Percentiles rank a stretch among this genome's conserved stretches.
Conservation (phyloP, 2,888 invertebrate species). For the Microdon myrmicae region DNA sequence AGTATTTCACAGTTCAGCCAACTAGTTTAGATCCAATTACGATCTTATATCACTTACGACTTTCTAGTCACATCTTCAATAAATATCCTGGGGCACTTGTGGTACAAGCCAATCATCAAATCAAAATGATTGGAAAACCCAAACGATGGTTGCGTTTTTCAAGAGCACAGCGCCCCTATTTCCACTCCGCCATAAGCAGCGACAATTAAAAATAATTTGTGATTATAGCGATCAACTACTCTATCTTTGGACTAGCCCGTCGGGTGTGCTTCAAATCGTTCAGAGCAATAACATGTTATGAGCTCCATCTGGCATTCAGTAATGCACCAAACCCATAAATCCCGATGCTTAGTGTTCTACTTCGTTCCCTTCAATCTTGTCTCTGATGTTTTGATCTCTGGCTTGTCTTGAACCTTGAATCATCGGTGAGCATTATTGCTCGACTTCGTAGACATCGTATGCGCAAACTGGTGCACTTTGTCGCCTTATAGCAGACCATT, state of each 20-base stretch:
- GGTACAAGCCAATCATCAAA: conserved; percentile 27
- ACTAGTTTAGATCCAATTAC: conserved; percentile 31
- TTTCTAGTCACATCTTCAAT: conserved; percentile 2
- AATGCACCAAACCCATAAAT: conserved; percentile 33
- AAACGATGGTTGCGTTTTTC: conserved; percentile 12
- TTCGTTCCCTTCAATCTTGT: conserved; percentile 26
- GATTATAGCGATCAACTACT: conserved; percentile 41
- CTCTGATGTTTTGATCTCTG: conserved; percentile 9
- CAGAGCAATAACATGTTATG: conserved; percentile 25
- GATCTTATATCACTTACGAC: conserved; percentile 5
- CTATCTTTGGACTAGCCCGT: conserved; percentile 20
- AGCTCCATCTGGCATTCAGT: conserved; percentile 33
- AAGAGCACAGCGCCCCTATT: no score
- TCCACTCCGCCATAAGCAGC: conserved; percentile 12
- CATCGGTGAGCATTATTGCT: conserved; percentile 9
- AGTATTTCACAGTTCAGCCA: conserved; percentile 4
- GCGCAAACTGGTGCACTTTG: conserved; percentile 34
- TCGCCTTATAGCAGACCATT: conserved; percentile 20
- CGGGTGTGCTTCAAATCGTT: conserved; percentile 39
- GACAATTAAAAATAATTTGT: conserved; percentile 51
- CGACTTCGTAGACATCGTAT: conserved; percentile 21
- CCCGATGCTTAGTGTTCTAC: conserved; percentile 44
- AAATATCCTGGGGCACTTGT: conserved; percentile 5
- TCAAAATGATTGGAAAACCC: conserved; percentile 47
- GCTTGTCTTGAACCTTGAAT: conserved; percentile 1